Evolutionary conservation across 1,140 invertebrate species (phyloP).

Genomic region (Hetaerina americana): DNA sequence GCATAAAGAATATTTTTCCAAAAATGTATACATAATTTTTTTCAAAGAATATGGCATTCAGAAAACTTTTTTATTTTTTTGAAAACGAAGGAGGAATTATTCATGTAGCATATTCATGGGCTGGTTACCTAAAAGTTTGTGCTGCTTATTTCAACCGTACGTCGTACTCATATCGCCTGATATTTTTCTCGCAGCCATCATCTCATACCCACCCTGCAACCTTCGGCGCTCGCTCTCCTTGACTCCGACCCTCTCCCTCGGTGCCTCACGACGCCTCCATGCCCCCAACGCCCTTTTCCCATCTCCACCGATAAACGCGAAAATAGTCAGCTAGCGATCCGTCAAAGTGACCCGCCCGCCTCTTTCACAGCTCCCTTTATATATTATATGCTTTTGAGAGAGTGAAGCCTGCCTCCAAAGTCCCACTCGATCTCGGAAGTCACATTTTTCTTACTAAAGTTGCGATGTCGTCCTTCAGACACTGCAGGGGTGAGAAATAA

Average conservation of each 20-base stretch:
- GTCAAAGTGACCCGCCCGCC: background rate
- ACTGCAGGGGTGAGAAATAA: background rate
- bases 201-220: background rate
- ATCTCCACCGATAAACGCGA: background rate
- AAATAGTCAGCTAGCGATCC: background rate
- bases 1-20: too few species aligned
- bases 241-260: background rate
- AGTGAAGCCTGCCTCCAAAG: background rate
- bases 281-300: background rate
- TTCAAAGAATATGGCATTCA: too few species aligned
- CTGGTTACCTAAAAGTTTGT: too few species aligned
- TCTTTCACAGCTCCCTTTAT: background rate
- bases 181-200: background rate
- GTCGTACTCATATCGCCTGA: too few species aligned
- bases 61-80: too few species aligned
- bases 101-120: too few species aligned
- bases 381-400: background rate
- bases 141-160: too few species aligned
- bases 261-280: background rate
- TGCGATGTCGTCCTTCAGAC: background rate
- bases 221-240: background rate
- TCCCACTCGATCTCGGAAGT: background rate
- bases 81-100: too few species aligned
- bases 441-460: background rate
- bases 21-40: too few species aligned